Evolutionary conservation across 1,140 invertebrate species (phyloP), one percentile per base, ranked within the genome.

Genomic region (Sarcophaga bullata): DNA sequence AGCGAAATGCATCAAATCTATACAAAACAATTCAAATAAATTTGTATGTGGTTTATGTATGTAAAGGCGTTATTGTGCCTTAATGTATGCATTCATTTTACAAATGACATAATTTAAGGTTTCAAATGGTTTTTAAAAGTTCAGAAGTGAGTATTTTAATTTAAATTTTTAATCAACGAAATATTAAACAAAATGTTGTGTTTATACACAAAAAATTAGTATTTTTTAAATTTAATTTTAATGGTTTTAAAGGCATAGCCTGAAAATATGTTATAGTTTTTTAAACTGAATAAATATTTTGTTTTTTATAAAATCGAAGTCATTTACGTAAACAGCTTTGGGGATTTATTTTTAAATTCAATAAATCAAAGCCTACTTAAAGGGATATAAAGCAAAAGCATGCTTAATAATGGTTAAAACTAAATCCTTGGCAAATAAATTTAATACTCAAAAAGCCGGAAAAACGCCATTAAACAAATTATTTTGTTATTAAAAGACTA

Each of bases 81-180:
- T 37, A 37, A 37, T 25, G 62, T 68, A 8, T 25, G 7, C 11
- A 62, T 62, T 62, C 0, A 62, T 62, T 25, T 68, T 8, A 68
- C 62, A 68, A 68, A 68, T 68, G 9, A 68, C 62, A 17, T 68
- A 68, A 19, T 68, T 68, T 68, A 68, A 68, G 58, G 58, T 17
- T 68, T 68, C 8, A 68, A 68, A 68, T n/a, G 3, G n/a, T 4
- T n/a, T 62, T 62, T 17, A 4, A 37, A 37, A 37, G 4, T 1
- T 37, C 1, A 1, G 4, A 37, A 37, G 4, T 37, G 25, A 1
- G 4, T 4, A 37, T 37, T 37, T 37, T 37, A 4, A 37, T 37
- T 37, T 37, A 37, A 37, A 37, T 37, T 37, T 37, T 37, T 2
- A 4, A 4, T 37, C 1, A 37, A 2, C 25, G 25, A 37, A 37